phyloP scores from a whole-genome alignment of 2,888 invertebrate species.

The Marronus borbonicus region DNA sequence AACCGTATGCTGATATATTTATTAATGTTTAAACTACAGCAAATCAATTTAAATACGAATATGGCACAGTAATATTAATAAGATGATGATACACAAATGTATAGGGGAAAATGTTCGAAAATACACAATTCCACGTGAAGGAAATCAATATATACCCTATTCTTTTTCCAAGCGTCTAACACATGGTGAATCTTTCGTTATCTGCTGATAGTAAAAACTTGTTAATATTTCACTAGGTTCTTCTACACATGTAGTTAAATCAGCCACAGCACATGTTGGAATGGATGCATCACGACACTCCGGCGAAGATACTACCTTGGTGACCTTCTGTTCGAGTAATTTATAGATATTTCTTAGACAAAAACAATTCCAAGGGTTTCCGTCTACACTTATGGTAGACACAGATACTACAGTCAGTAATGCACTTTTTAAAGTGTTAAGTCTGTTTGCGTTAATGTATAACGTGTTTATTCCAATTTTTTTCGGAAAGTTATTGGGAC shows the following conservation, averaged over 20 bases:
- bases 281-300: constrained; percentile 26
- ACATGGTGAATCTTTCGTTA: constrained; percentile 22
- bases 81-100: too few species aligned
- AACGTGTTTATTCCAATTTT: constrained; percentile 34
- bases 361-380: constrained; percentile 48
- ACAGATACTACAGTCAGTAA: constrained; percentile 19
- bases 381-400: constrained; percentile 32
- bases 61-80: too few species aligned
- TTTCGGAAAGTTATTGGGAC: constrained; percentile 34
- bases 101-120: too few species aligned
- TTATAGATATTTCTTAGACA: constrained; percentile 33
- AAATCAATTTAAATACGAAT: too few species aligned
- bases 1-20: not conserved
- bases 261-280: constrained; percentile 10
- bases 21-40: too few species aligned
- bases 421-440: constrained; percentile 28
- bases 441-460: constrained; percentile 40
- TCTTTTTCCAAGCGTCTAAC: constrained; percentile 3
- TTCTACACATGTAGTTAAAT: constrained; percentile 21
- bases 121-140: too few species aligned
- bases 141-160: too few species aligned
- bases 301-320: not conserved
- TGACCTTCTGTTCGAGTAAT: not conserved
- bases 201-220: constrained; percentile 20
- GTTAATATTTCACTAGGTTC: constrained; percentile 20